A percentile compares a stretch with the other conserved stretches of the same genome.
phyloP scores from a whole-genome alignment of 2,797 vertebrate genomes.

The Oreortyx pictus region DNA sequence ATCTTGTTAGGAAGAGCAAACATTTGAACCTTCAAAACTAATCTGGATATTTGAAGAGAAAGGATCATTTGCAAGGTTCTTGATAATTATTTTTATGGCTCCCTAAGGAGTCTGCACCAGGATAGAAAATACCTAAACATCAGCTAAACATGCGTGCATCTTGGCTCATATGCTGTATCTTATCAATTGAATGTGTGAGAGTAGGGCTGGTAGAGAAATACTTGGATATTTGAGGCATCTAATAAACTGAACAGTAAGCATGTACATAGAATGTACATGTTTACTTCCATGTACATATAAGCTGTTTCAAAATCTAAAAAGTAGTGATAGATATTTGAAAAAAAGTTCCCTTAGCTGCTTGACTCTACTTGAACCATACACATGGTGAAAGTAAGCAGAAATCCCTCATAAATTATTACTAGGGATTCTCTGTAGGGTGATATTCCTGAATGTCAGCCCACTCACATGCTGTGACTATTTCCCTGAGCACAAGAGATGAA shows the following conservation, averaged over 20 bases:
- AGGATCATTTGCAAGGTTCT: background rate
- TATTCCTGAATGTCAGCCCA: background rate
- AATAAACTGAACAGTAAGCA: background rate
- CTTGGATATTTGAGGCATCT: background rate
- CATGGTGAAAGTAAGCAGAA: background rate
- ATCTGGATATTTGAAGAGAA: background rate
- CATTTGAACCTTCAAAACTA: background rate
- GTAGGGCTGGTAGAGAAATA: background rate
- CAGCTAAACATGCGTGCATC: background rate
- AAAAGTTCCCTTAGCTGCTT: background rate
- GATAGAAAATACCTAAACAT: background rate
- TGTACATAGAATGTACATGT: rapidly evolving
- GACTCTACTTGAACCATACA: background rate
- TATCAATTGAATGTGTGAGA: background rate
- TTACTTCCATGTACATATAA: background rate
- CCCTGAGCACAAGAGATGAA: background rate
- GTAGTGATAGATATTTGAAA: background rate
- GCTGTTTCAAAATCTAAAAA: background rate
- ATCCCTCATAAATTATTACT: background rate
- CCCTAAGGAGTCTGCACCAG: background rate
- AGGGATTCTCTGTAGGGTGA: background rate
- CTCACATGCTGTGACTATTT: background rate
- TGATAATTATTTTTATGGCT: background rate
- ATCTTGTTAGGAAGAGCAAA: background rate
- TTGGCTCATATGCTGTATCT: background rate